Percentiles rank a stretch among this genome's conserved stretches.
Conservation (phyloP, 2,797 vertebrate genomes). For the Fistularia tabacaria region DNA sequence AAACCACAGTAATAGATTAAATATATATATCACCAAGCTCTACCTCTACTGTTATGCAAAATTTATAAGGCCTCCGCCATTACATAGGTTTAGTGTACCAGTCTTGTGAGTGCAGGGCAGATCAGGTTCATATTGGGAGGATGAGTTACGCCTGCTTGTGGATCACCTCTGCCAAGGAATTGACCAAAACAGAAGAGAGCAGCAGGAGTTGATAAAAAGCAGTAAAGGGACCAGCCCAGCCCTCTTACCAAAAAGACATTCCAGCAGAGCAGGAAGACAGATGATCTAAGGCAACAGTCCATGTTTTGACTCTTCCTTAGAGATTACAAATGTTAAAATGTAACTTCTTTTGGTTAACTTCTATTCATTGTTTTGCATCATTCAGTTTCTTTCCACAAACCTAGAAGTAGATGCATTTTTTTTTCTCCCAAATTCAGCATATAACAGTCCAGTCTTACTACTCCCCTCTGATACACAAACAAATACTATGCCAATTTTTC, state of each 20-base stretch:
- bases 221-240: conserved; percentile 11
- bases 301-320: too few relatives aligned
- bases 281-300: too few relatives aligned
- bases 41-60: too few relatives aligned
- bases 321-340: too few relatives aligned
- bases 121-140: too few relatives aligned
- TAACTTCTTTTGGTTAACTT: too few relatives aligned
- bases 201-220: conserved; percentile 16
- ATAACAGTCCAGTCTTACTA: neutral
- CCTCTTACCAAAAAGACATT: conserved; percentile 22
- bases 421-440: neutral
- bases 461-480: neutral
- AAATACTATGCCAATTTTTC: neutral
- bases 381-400: neutral
- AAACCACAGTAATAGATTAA: too few relatives aligned
- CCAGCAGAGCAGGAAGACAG: conserved; percentile 6
- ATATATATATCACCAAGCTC: too few relatives aligned
- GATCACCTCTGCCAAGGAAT: neutral
- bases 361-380: too few relatives aligned
- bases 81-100: too few relatives aligned
- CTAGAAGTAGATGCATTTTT: conserved; percentile 13
- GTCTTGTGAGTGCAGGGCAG: too few relatives aligned
- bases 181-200: conserved; percentile 27
- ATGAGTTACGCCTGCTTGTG: neutral
- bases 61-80: too few relatives aligned